These are phyloP conservation scores for Mastomys coucha DNA, from an alignment of 2,113 vertebrate species.

Conservation along the genomic window DNA sequence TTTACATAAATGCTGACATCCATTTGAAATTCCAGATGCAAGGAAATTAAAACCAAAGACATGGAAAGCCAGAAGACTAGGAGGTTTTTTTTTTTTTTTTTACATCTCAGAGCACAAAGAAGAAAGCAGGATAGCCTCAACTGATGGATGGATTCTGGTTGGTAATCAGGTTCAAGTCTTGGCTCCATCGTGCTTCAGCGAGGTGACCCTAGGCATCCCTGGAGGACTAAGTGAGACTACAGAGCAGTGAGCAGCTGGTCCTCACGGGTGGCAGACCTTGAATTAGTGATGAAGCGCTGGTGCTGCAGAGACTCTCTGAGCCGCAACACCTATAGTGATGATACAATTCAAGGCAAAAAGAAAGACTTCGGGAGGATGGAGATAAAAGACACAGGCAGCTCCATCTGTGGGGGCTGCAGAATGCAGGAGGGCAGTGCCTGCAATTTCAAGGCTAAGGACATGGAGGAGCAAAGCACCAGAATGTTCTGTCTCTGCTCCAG, in stretches of 20 bases:
- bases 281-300: neutral
- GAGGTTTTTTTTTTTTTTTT: neutral
- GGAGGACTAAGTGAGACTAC: neutral
- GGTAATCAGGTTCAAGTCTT: constrained; percentile 4
- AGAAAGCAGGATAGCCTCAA: neutral
- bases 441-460: constrained; percentile 21
- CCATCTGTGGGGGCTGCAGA: neutral
- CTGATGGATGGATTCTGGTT: neutral
- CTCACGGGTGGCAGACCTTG: neutral
- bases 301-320: neutral
- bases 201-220: neutral
- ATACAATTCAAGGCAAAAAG: neutral
- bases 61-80: neutral
- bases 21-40: constrained; percentile 61
- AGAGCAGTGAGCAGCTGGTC: neutral
- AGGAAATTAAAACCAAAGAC: neutral
- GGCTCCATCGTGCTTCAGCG: neutral
- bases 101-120: neutral
- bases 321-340: neutral
- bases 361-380: neutral
- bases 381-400: neutral
- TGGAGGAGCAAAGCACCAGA: neutral
- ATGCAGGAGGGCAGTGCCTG: neutral
- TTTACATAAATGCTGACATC: neutral
- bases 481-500: neutral